Evolutionary conservation across 2,797 vertebrate species (phyloP), one percentile per base, ranked within the genome.

Genomic region (Anabacerthia variegaticeps): DNA sequence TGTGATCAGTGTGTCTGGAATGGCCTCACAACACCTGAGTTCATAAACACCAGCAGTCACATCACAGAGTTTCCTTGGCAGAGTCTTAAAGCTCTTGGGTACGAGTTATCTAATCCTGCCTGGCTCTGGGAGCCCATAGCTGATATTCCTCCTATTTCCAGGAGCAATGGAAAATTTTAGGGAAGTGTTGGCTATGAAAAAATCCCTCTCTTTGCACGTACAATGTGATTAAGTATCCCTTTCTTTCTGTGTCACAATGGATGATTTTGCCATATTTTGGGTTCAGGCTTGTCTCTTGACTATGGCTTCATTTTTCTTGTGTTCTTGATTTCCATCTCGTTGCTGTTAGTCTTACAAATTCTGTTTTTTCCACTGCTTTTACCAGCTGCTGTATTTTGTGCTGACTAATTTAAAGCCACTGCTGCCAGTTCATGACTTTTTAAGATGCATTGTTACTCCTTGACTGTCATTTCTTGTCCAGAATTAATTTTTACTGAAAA

Each of bases 21-120:
- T 0, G 9, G 56, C 78, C 84, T 39, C 54, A 13, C 52, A 10
- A 1, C 0, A 0, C 7, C 1, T 3, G 28, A 9, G 65, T 41
- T 49, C 78, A 65, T 7, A 15, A 72, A 21, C 62, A 28, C 30
- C 62, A 65, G 49, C 73, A 52, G 66, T 49, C 0, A 0, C 71
- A 41, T 30, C 77, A 1, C 22, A 0, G 63, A 34, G 44, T 15
- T 84, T 69, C 89, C 43, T 72, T 78, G 78, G 28, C 74, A 46
- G 67, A 30, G 37, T 49, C 32, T 44, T 22, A 54, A 87, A 91
- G 82, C 74, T 89, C 95, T 63, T n/a, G 88, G 71, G 68, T 73
- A 22, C 37, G 14, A 71, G 51, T 88, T 91, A 72, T 84, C 88
- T 94, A 49, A 88, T 75, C 14, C 86, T 78, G 80, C 67, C 73